Evolutionary conservation across 2,113 vertebrate species (phyloP).

Genomic region (Urocolius indicus): DNA sequence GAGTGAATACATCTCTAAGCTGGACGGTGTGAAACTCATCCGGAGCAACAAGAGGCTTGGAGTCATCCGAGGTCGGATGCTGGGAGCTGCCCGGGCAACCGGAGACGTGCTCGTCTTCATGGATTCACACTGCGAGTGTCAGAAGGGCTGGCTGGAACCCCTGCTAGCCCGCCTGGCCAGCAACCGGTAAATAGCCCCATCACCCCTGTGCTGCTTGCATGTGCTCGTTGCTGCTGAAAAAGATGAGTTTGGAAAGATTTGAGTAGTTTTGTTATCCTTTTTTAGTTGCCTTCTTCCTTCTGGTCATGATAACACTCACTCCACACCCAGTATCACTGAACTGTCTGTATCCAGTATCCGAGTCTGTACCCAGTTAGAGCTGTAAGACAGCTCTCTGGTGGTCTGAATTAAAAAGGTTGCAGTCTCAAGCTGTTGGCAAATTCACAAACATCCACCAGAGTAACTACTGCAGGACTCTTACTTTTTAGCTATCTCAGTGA

Average conservation of each 20-base stretch:
- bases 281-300: neutral
- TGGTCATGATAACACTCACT: neutral
- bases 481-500: neutral
- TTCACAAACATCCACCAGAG: neutral
- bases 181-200: slow-evolving; percentile 79
- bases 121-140: slow-evolving; percentile 90
- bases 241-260: neutral
- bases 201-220: neutral
- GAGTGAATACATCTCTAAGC: slow-evolving; percentile 84
- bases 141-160: slow-evolving; percentile 89
- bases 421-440: neutral
- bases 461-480: neutral
- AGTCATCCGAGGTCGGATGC: slow-evolving; percentile 79
- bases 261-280: neutral
- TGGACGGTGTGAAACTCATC: slow-evolving; percentile 86
- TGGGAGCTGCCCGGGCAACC: slow-evolving; percentile 84
- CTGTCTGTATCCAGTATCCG: neutral
- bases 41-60: slow-evolving; percentile 87
- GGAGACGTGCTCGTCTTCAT: slow-evolving; percentile 90
- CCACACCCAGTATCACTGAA: neutral
- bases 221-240: neutral
- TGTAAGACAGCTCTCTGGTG: neutral
- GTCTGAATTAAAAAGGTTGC: neutral
- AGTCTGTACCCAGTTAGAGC: neutral
- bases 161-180: slow-evolving; percentile 86